These are phyloP conservation scores for Candidula unifasciata DNA, from an alignment of 2,888 invertebrate genomes.

Conservation along the genomic window DNA sequence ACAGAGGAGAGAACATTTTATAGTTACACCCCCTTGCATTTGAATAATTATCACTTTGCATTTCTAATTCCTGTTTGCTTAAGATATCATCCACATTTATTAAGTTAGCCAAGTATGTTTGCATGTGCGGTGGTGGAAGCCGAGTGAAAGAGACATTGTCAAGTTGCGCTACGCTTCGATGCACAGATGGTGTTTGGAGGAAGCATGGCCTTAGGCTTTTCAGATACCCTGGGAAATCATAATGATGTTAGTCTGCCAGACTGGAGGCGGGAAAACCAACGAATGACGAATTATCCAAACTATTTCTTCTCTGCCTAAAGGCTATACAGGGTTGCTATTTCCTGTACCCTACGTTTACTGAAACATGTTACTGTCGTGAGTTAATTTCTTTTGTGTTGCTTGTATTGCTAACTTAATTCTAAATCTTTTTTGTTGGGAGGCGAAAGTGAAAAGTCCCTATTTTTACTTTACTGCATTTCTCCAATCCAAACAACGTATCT, in stretches of 20 bases:
- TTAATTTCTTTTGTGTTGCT: too few species aligned
- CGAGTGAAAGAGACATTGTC: not conserved
- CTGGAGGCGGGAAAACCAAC: not conserved
- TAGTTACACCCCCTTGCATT: not conserved
- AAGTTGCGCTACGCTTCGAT: not conserved
- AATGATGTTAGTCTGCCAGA: slow-evolving; percentile 20
- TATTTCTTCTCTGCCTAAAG: too few species aligned
- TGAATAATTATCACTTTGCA: slow-evolving; percentile 19
- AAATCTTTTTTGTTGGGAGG: too few species aligned
- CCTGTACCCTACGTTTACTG: too few species aligned
- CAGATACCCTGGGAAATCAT: not conserved
- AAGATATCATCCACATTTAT: not conserved
- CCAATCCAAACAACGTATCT: too few species aligned
- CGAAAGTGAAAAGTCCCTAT: too few species aligned
- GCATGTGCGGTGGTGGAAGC: not conserved
- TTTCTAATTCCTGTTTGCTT: slow-evolving; percentile 15
- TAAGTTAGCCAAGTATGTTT: slow-evolving; percentile 2
- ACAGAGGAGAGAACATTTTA: too few species aligned
- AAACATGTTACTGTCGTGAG: too few species aligned
- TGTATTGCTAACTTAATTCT: too few species aligned
- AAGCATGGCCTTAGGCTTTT: slow-evolving; percentile 3
- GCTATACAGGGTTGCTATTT: too few species aligned
- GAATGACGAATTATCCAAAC: not conserved
- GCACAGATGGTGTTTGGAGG: slow-evolving; percentile 14
- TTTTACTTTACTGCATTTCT: too few species aligned